Conservation (phyloP, 2,888 invertebrate genomes). For the Orthosia gracilis region DNA sequence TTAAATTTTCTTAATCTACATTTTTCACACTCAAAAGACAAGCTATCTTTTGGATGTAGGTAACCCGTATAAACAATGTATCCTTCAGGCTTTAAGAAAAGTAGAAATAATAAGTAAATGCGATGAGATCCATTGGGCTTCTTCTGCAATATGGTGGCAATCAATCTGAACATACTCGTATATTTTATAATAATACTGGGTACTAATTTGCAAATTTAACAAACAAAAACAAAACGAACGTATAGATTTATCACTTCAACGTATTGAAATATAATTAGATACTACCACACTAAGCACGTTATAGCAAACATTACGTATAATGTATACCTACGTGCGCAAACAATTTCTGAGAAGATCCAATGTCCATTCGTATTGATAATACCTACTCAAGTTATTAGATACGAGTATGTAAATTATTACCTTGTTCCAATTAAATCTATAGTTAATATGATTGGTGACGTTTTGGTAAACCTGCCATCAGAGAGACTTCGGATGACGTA, state of each 20-base stretch:
- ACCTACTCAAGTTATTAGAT: conserved; percentile 69
- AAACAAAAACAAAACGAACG: conserved; percentile 23
- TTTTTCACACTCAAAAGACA: neutral
- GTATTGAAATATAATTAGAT: conserved; percentile 47
- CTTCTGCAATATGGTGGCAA: neutral
- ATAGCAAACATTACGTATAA: conserved; percentile 50
- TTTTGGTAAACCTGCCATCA: conserved; percentile 70
- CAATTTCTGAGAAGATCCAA: conserved; percentile 73
- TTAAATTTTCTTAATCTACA: conserved; percentile 8
- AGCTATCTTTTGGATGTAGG: conserved; percentile 28
- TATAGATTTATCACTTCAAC: conserved; percentile 24
- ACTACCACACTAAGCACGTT: conserved; percentile 43
- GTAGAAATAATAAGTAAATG: neutral
- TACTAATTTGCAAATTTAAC: conserved; percentile 19
- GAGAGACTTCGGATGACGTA: conserved; percentile 59
- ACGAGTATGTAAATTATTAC: conserved; percentile 79
- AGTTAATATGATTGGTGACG: conserved; percentile 70
- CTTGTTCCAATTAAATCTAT: conserved; percentile 79
- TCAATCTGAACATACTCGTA: neutral
- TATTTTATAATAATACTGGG: neutral
- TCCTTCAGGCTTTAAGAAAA: neutral
- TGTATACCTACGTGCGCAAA: conserved; percentile 54
- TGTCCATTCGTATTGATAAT: conserved; percentile 72
- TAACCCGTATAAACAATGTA: neutral
- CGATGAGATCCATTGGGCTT: neutral